phyloP scores from a whole-genome alignment of 2,113 vertebrate genomes.

The Narcine bancroftii region DNA sequence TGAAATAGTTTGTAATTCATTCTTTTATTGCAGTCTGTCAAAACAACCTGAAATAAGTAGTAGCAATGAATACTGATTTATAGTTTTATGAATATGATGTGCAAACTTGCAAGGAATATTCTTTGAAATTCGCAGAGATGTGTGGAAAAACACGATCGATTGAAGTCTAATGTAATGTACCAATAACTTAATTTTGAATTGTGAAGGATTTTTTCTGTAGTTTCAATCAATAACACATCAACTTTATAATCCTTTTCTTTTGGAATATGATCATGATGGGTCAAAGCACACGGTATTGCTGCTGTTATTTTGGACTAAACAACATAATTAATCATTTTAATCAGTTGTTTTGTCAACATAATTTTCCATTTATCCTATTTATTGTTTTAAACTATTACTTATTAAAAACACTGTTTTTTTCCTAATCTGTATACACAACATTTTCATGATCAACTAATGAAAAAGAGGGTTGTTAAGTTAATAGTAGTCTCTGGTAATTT shows the following conservation, averaged over 20 bases:
- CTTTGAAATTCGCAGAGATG: background rate
- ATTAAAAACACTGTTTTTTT: background rate
- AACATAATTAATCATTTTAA: background rate
- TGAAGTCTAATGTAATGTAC: background rate
- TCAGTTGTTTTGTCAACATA: background rate
- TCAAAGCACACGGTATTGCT: background rate
- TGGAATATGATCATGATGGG: background rate
- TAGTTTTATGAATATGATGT: background rate
- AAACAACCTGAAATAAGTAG: background rate
- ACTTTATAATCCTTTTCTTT: background rate
- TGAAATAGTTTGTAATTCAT: too few relatives aligned
- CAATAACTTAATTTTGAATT: constrained; percentile 4
- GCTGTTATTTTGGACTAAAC: background rate
- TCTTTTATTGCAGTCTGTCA: background rate
- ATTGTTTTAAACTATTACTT: background rate
- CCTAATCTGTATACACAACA: background rate
- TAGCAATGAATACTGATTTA: background rate
- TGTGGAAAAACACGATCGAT: background rate
- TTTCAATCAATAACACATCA: background rate
- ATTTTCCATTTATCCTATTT: background rate
- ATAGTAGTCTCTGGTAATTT: background rate
- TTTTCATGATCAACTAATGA: background rate
- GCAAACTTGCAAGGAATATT: background rate
- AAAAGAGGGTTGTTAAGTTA: background rate
- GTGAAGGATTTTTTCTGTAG: background rate